Base-by-base conservation (phyloP, 64 coral and sea anemone species). In the Orbicella faveolata region DNA sequence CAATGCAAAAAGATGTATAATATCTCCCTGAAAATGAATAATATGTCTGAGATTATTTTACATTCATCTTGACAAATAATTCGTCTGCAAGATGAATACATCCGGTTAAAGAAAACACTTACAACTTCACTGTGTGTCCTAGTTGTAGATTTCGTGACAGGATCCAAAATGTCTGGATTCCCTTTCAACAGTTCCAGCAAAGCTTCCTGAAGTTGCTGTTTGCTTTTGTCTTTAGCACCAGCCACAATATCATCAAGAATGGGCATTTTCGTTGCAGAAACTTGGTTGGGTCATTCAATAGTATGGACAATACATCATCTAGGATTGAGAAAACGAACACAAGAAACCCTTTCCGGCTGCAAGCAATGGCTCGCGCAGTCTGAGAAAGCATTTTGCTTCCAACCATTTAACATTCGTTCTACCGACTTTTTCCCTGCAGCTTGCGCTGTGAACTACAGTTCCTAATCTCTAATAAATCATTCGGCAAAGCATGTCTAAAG, bases 111-210 rank as follows among this genome's bases (percentile, higher is more conserved):
- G 16, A 76, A 39, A 21, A 44, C 20, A 78, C 75, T 78, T 78
- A 78, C 75, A 78, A 19, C 17, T 25, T 78, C 37, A 51, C 33
- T 14, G 1, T 20, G 9, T 0, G 14, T 61, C 7, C 30, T 48
- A 9, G 34, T 35, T 26, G 19, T 44, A n/a, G 67, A 70, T 70
- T 25, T 70, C n/a, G 67, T 70, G 9, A 84, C 61, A 20, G 19
- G 44, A 84, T 84, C 65, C 37, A 84, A 69, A 84, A 84, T 84
- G 19, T 84, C 63, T 12, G 81, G 63, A 37, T 84, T 66, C 39
- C 63, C 81, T n/a, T 26, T 84, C 6, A 84, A 3, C 36, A 84
- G n/a, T 21, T 67, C 63, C 20, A 84, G 20, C 20, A 84, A 84
- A 19, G 63, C 81, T 44, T 70, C 62, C 10, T 84, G 81, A 15